These are phyloP conservation scores for Enteromius treurensis DNA, from an alignment of 2,797 vertebrate species.

Conservation along the genomic window DNA sequence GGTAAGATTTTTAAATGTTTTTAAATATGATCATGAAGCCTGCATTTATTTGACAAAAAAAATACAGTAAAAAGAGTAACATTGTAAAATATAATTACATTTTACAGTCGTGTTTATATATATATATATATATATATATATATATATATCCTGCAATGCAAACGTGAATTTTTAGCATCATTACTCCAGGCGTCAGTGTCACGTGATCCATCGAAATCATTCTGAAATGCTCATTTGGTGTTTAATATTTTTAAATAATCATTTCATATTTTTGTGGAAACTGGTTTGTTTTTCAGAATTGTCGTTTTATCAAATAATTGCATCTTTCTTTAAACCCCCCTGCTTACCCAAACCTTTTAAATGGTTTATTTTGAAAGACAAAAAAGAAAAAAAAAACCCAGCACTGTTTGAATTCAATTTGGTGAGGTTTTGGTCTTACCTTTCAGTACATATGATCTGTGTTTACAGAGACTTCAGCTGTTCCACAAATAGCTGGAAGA, in stretches of 20 bases:
- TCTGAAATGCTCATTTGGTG: no score
- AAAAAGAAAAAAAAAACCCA: neutral
- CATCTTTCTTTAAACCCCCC: neutral
- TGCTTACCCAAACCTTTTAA: neutral
- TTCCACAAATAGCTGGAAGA: neutral
- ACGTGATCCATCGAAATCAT: neutral
- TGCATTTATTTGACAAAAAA: neutral
- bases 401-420: neutral
- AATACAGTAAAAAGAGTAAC: neutral
- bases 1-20: neutral
- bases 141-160: neutral
- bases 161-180: neutral
- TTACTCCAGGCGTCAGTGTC: neutral
- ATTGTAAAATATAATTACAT: no score
- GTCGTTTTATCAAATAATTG: neutral
- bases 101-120: neutral
- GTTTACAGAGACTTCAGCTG: neutral
- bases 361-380: neutral
- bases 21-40: neutral
- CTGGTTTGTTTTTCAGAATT: neutral
- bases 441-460: neutral
- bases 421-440: neutral
- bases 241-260: neutral
- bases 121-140: no score
- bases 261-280: neutral